Evolutionary conservation across 1,140 invertebrate species (phyloP).

Genomic region (Brachionus plicatilis): DNA sequence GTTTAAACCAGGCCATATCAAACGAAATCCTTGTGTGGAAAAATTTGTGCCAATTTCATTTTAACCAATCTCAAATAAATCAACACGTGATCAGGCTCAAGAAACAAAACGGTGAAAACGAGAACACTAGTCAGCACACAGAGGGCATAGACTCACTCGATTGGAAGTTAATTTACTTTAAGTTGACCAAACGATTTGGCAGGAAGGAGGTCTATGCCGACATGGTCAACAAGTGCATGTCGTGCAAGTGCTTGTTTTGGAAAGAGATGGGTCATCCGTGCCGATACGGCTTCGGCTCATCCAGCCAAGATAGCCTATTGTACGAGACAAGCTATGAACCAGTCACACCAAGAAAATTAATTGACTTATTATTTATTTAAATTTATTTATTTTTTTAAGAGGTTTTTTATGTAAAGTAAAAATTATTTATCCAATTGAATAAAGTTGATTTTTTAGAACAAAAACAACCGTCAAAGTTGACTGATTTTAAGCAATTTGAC

Average conservation of each 20-base stretch:
- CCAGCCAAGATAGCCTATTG: neutral
- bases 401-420: neutral
- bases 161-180: conserved; percentile 42
- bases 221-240: conserved; percentile 83
- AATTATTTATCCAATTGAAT: neutral
- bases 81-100: conserved; percentile 52
- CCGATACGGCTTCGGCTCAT: neutral
- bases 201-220: conserved; percentile 88
- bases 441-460: neutral
- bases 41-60: conserved; percentile 83
- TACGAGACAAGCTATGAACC: conserved; percentile 16
- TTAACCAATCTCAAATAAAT: conserved; percentile 74
- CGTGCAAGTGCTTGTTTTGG: conserved; percentile 95
- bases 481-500: too few relatives aligned
- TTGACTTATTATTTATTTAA: conserved; percentile 23
- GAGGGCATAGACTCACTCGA: conserved; percentile 8
- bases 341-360: conserved; percentile 38
- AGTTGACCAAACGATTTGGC: conserved; percentile 68
- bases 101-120: conserved; percentile 9
- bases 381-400: neutral
- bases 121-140: neutral
- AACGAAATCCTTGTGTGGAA: conserved; percentile 85
- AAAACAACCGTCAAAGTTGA: too few relatives aligned
- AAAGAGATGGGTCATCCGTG: conserved; percentile 56
- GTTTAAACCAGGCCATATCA: conserved; percentile 68